Conservation (phyloP, 1,140 invertebrate genomes). For the Andrena cerasifolii region DNA sequence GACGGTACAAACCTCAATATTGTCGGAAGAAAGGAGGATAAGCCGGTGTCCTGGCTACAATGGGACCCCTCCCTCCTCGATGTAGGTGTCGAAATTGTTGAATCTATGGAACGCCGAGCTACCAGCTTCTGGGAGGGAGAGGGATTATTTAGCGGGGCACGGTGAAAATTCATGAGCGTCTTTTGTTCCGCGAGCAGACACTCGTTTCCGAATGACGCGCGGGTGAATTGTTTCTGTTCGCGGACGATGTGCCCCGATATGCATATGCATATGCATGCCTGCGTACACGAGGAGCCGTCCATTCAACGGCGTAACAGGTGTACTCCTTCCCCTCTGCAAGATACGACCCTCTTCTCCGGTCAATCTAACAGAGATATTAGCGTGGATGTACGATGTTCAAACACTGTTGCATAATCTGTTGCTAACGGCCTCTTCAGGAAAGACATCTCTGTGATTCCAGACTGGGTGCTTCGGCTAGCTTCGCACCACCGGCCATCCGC, state of each 20-base stretch:
- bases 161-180: not conserved
- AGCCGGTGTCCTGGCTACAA: constrained; percentile 4
- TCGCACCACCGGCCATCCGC: no score
- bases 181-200: not conserved
- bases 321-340: constrained; percentile 15
- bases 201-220: not conserved
- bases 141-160: not conserved
- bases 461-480: no score
- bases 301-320: constrained; percentile 48
- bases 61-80: not conserved
- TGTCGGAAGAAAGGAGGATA: constrained; percentile 42
- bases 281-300: not conserved
- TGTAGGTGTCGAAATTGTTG: constrained; percentile 17
- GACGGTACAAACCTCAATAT: constrained; percentile 55
- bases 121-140: not conserved
- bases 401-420: not conserved
- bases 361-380: constrained; percentile 14
- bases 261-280: constrained; percentile 42
- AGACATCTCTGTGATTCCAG: no score
- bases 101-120: not conserved
- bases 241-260: not conserved
- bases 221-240: constrained; percentile 1
- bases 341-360: constrained; percentile 22
- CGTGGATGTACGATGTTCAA: not conserved
- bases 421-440: not conserved